Base-by-base conservation (phyloP, 2,113 vertebrate species). In the Pangasianodon hypophthalmus region DNA sequence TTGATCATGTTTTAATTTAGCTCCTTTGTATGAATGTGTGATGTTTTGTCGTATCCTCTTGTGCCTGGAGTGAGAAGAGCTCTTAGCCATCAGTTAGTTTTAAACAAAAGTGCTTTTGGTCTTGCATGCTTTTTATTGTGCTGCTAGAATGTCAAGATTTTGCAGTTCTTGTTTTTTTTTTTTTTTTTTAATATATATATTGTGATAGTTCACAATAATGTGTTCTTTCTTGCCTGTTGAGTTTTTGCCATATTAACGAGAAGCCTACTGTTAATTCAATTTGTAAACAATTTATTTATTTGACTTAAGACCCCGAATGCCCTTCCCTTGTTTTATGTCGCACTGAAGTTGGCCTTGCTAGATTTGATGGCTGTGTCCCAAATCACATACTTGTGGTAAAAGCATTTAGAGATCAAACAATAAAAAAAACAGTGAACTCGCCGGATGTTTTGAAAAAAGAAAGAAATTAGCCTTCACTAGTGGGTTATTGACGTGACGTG, bases 41-140 rank as follows among this genome's bases (percentile, higher is more conserved):
- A 48, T 19, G 37, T 62, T 75, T 29, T 44, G 44, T 82, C 60
- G 84, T 87, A 79, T 94, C 93, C 91, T 94, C 93, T 94, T 92
- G 94, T 95, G 95, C 95, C 95, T 95, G 90, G 92, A 92, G 92
- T 93, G 88, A 93, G 94, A 94, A 92, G 91, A 88, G 93, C 91
- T 95, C 91, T 91, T 92, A 91, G 86, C 92, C 79, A 84, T 88
- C 91, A 88, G 89, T 89, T 92, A 54, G 90, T 92, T 92, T 69
- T 87, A 62, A 83, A 91, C 89, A 91, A 86, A 95, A 95, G 95
- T 96, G 95, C 95, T 94, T 95, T 95, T 95, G 93, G 93, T 94
- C 89, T 94, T 91, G 95, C 94, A 96, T 94, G 92, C 92, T 89
- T 85, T 93, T 91, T 82, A 80, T 92, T 92, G 94, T 95, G 95